Conservation (phyloP, 2,888 invertebrate species). For the Troides helena region DNA sequence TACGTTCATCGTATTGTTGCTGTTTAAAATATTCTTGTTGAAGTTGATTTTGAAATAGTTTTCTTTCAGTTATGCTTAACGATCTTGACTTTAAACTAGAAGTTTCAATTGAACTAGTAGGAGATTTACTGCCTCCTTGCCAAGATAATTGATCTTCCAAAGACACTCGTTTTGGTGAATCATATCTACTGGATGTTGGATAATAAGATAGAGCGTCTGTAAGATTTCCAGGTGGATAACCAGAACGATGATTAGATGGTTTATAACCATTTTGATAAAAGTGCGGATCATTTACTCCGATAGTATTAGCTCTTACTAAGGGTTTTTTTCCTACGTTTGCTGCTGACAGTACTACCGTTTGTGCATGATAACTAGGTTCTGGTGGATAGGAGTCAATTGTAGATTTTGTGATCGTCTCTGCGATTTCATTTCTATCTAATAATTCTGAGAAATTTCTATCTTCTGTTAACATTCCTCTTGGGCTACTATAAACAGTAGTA, state of each 20-base stretch:
- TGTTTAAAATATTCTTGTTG: slow-evolving; percentile 78
- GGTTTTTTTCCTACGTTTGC: slow-evolving; percentile 66
- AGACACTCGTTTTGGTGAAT: slow-evolving; percentile 77
- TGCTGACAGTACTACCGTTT: slow-evolving; percentile 74
- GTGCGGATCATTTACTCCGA: slow-evolving; percentile 74
- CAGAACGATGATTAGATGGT: slow-evolving; percentile 82
- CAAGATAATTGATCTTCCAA: slow-evolving; percentile 82
- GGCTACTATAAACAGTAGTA: slow-evolving; percentile 87
- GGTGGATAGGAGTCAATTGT: slow-evolving; percentile 73
- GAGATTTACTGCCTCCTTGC: slow-evolving; percentile 80
- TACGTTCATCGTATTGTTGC: slow-evolving; percentile 77
- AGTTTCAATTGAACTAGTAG: slow-evolving; percentile 82
- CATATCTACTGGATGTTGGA: slow-evolving; percentile 85
- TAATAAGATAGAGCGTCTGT: slow-evolving; percentile 91
- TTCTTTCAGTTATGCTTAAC: slow-evolving; percentile 76
- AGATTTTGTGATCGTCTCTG: slow-evolving; percentile 57
- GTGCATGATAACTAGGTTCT: slow-evolving; percentile 80
- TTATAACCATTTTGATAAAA: slow-evolving; percentile 84
- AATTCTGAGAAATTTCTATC: slow-evolving; percentile 84
- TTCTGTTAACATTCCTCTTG: slow-evolving; percentile 82
- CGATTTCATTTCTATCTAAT: slow-evolving; percentile 81
- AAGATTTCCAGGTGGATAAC: slow-evolving; percentile 86
- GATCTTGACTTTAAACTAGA: slow-evolving; percentile 80
- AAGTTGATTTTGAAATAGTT: slow-evolving; percentile 77
- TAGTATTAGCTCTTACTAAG: slow-evolving; percentile 81